phyloP scores from a whole-genome alignment of 2,888 invertebrate genomes.

The Troides oblongomaculatus region DNA sequence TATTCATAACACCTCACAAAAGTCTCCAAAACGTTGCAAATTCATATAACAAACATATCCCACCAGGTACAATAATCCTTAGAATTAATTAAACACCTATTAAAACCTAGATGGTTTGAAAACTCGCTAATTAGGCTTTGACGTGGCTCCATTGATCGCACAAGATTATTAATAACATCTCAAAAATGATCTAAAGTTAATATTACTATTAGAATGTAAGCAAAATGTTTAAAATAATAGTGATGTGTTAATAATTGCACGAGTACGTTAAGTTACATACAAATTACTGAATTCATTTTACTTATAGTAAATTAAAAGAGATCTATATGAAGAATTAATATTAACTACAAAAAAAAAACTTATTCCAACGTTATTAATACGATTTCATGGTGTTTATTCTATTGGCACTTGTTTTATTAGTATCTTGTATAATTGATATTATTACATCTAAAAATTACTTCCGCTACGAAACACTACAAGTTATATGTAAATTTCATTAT shows the following conservation, averaged over 20 bases:
- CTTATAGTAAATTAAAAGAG: background rate
- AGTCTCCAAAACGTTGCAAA: slow-evolving; percentile 67
- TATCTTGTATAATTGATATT: slow-evolving; percentile 32
- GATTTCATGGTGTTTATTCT: slow-evolving; percentile 53
- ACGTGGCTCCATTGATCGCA: slow-evolving; percentile 11
- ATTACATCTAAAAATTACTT: slow-evolving; percentile 16
- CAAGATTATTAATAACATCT: background rate
- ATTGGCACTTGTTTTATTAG: slow-evolving; percentile 62
- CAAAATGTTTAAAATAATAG: background rate
- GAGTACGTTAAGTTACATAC: background rate
- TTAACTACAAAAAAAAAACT: background rate
- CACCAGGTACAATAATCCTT: slow-evolving; percentile 57
- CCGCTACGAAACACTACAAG: slow-evolving; percentile 23
- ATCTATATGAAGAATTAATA: too few species aligned
- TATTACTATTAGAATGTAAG: background rate
- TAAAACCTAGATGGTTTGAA: slow-evolving; percentile 28
- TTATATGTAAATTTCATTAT: slow-evolving; percentile 21
- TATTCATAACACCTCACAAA: slow-evolving; percentile 68
- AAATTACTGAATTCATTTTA: background rate
- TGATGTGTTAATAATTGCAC: background rate
- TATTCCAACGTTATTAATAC: background rate
- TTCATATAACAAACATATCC: slow-evolving; percentile 55
- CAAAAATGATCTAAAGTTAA: background rate
- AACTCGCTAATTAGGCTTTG: slow-evolving; percentile 37
- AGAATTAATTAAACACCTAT: slow-evolving; percentile 34